These are phyloP conservation scores for Brachionus rotundiformis DNA, from an alignment of 1,140 invertebrate species.

Conservation along the genomic window DNA sequence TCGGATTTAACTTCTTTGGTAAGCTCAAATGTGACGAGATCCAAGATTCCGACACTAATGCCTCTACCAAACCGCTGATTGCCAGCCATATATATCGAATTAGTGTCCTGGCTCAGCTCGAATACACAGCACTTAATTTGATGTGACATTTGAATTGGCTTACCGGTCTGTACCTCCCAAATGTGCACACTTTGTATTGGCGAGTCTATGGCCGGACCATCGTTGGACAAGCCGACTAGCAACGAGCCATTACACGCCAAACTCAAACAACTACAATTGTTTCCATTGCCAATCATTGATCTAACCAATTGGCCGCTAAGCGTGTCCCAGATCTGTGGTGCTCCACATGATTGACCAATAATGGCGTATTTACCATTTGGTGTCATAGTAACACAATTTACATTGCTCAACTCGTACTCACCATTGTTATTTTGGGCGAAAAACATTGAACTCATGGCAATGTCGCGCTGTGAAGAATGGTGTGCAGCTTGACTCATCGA, in stretches of 20 bases:
- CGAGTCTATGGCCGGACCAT: background rate
- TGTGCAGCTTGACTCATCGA: background rate
- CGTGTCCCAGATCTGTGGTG: conserved; percentile 52
- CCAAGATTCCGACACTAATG: conserved; percentile 49
- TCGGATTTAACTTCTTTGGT: conserved; percentile 53
- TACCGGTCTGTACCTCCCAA: conserved; percentile 46
- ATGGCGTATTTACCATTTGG: conserved; percentile 52
- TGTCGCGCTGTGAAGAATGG: conserved; percentile 20
- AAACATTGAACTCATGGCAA: conserved; percentile 49
- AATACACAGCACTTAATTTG: conserved; percentile 53
- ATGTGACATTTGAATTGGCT: conserved; percentile 51
- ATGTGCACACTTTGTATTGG: conserved; percentile 26
- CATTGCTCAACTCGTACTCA: conserved; percentile 51
- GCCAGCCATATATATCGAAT: conserved; percentile 51
- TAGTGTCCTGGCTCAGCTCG: conserved; percentile 39
- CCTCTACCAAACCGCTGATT: conserved; percentile 51
- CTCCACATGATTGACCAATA: conserved; percentile 32
- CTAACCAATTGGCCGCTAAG: conserved; percentile 20
- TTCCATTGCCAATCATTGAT: background rate
- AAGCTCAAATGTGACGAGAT: conserved; percentile 22
- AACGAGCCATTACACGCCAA: conserved; percentile 51
- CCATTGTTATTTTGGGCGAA: conserved; percentile 3
- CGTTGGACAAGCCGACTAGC: conserved; percentile 44
- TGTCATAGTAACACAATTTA: conserved; percentile 37
- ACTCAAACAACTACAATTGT: conserved; percentile 23